Base-by-base conservation (phyloP, 2,113 vertebrate species). In the Coreoperca whiteheadi region DNA sequence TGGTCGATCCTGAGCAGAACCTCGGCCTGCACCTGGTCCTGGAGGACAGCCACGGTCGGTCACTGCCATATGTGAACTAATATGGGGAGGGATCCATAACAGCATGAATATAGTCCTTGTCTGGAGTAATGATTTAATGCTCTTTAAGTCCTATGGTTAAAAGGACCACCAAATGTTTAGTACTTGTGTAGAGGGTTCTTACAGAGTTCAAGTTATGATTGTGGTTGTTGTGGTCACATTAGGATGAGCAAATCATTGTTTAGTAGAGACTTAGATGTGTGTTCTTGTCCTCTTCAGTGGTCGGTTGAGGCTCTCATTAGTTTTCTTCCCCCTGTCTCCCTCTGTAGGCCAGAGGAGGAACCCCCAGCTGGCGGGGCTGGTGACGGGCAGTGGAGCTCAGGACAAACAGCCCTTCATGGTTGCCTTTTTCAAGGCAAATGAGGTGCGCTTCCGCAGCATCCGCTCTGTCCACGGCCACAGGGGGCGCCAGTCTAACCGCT, bases 391-490 rank as follows among this genome's bases (percentile, higher is more conserved):
- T 0, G 97, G 97, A 28, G 96, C 97, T 0, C 97, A 97, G 93
- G 97, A 97, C 91, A 99, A 98, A 92, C 98, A 98, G 91, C 97
- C 98, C 0, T 99, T 99, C 94, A 96, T 98, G 32, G 98, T 99
- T 1, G 98, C 96, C 80, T 99, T 99, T 91, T 98, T 99, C 85
- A 99, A 98, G 94, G 97, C 97, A 78, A 97, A 96, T 0, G 97
- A 97, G 88, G 96, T 98, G 11, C 98, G 97, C 25, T 92, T 98
- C 14, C 97, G 98, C 46, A 97, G 96, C 4, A 70, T 96, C 48
- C 97, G 98, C 81, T 99, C 98, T 8, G 91, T 97, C 6, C 87
- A 93, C 0, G 91, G 96, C 5, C 93, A 95, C 50, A 99, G 97
- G 89, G 97, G 97, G 57, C 96, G 97, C 56, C 97, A 96, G 84